Evolutionary conservation across 1,140 invertebrate genomes (phyloP).

Genomic region (Araneus ventricosus): DNA sequence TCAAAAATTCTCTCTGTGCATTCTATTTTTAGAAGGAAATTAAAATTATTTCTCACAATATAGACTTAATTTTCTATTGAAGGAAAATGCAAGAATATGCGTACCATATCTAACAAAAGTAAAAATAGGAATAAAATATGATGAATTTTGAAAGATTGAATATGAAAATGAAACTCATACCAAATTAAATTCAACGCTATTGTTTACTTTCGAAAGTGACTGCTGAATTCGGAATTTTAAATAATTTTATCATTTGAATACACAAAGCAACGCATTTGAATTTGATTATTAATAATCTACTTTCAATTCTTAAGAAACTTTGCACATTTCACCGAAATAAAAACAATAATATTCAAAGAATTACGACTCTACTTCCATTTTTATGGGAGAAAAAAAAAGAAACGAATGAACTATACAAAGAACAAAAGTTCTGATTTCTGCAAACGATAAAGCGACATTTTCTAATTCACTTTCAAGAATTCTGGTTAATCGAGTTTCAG

Average conservation of each 20-base stretch:
- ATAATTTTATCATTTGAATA: neutral
- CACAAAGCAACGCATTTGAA: neutral
- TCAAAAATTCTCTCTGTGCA: too few relatives aligned
- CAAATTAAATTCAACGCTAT: neutral
- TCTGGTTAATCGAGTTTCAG: neutral
- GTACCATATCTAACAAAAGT: too few relatives aligned
- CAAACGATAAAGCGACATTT: neutral
- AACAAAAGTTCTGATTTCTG: constrained; percentile 18
- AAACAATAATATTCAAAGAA: neutral
- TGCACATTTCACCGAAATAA: neutral
- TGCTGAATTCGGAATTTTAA: neutral
- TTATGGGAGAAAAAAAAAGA: neutral
- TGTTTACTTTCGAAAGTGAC: neutral
- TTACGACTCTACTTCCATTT: neutral
- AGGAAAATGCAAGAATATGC: too few relatives aligned
- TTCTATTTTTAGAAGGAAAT: too few relatives aligned
- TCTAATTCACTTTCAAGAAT: constrained; percentile 5
- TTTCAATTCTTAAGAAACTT: neutral
- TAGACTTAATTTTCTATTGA: too few relatives aligned
- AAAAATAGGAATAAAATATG: too few relatives aligned
- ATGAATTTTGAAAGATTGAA: too few relatives aligned
- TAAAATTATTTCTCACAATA: too few relatives aligned
- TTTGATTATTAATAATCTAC: neutral
- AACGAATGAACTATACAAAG: neutral
- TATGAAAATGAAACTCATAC: too few relatives aligned